Conservation (phyloP, 2,888 invertebrate species). For the Bimastos eiseni region DNA sequence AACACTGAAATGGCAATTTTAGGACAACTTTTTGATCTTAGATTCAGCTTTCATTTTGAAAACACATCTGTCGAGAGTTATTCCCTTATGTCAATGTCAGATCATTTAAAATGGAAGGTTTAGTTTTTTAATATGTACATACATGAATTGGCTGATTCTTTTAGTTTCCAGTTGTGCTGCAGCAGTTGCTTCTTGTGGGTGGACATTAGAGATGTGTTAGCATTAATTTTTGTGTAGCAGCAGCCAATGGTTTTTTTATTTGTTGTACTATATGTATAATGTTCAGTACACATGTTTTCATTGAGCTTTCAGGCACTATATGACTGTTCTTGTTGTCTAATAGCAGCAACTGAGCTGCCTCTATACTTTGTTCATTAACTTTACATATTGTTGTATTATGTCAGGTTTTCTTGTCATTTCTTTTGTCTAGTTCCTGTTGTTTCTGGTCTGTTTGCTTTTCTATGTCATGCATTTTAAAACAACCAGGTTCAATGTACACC, state of each 20-base stretch:
- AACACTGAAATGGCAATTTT: too few species aligned
- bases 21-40: neutral
- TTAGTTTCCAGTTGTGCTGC: neutral
- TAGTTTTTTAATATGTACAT: neutral
- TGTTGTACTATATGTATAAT: neutral
- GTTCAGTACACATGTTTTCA: neutral
- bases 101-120: neutral
- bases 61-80: neutral
- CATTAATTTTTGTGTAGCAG: slow-evolving; percentile 9
- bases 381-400: neutral
- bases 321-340: neutral
- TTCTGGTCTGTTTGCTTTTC: neutral
- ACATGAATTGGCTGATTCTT: neutral
- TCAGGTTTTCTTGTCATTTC: neutral
- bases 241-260: neutral
- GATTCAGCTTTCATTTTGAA: neutral
- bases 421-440: neutral
- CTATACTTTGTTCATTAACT: neutral
- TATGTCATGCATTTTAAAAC: neutral
- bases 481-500: neutral
- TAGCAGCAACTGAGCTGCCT: neutral
- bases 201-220: neutral
- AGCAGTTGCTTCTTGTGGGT: neutral
- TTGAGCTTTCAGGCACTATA: neutral
- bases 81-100: neutral